phyloP scores from a whole-genome alignment of 2,888 invertebrate species.

The Amblyteles armatorius region DNA sequence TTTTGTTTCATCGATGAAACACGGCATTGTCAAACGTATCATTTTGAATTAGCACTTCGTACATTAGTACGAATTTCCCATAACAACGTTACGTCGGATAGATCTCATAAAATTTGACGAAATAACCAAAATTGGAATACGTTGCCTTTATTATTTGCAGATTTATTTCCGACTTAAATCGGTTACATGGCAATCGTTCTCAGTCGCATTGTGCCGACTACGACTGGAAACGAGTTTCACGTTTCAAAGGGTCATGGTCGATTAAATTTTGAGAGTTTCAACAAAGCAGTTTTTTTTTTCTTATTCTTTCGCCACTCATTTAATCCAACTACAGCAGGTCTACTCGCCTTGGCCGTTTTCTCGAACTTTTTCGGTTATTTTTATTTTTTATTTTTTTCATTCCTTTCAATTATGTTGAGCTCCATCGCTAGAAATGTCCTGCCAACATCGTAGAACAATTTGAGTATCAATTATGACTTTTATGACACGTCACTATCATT shows the following conservation, averaged over 20 bases:
- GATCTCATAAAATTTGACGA: neutral
- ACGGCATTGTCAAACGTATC: neutral
- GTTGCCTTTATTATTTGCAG: neutral
- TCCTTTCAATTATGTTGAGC: slow-evolving; percentile 24
- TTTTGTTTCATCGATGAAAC: neutral
- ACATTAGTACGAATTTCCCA: neutral
- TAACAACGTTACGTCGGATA: neutral
- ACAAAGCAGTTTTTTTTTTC: slow-evolving; percentile 3
- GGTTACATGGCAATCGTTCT: neutral
- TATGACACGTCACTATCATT: slow-evolving; percentile 48
- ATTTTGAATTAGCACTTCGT: neutral
- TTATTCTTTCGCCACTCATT: neutral
- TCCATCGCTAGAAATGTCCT: slow-evolving; percentile 55
- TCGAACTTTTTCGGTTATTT: neutral
- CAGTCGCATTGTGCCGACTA: neutral
- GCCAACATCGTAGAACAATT: slow-evolving; percentile 55
- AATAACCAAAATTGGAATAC: neutral
- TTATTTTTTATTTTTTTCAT: neutral
- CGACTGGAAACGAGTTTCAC: neutral
- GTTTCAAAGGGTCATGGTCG: neutral
- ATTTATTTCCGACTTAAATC: neutral
- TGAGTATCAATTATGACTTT: slow-evolving; percentile 50
- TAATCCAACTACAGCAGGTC: neutral
- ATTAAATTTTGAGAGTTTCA: neutral
- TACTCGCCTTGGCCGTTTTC: neutral